Conservation (phyloP, 2,113 vertebrate genomes). For the western clawed frog (Xenopus tropicalis) region UCB_Xtro_10.0 CM004444.2:132817501-132818000, state of each 20-base stretch:
- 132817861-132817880: constrained; percentile 24
- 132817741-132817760: constrained; percentile 28
- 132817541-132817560: constrained; percentile 46
- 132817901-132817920: background rate
- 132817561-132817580: constrained; percentile 73
- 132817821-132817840: constrained; percentile 26
- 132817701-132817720: constrained; percentile 35
- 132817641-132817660: constrained; percentile 7
- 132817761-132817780: constrained; percentile 8
- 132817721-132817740: constrained; percentile 20
- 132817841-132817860: constrained; percentile 11
- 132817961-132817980: background rate
- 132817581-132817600: constrained; percentile 86
- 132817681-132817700: constrained; percentile 1
- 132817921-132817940: background rate
- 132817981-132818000: background rate
- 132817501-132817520: constrained; percentile 83
- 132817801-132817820: constrained; percentile 21
- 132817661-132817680: constrained; percentile 24
- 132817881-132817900: background rate
- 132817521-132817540: constrained; percentile 82
- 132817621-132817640: constrained; percentile 8
- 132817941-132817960: background rate
- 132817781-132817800: constrained; percentile 14
- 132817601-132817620: constrained; percentile 42